These are phyloP conservation scores for Lepus townsendii DNA, from an alignment of 2,797 vertebrate species.

Conservation along the genomic window DNA sequence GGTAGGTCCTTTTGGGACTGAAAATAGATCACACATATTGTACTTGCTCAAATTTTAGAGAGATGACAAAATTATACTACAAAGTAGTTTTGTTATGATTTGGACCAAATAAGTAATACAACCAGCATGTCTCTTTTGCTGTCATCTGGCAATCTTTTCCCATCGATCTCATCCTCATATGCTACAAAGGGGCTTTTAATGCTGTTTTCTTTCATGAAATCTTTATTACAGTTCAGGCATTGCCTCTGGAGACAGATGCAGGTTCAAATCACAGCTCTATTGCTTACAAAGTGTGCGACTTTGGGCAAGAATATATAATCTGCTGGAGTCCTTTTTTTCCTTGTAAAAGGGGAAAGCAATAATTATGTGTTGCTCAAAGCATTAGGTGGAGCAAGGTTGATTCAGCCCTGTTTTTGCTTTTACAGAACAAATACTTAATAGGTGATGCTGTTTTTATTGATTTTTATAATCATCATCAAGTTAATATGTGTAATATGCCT, in stretches of 20 bases:
- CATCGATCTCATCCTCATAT: neutral
- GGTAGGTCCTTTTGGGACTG: neutral
- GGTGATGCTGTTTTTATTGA: neutral
- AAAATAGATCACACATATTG: neutral
- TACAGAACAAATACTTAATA: neutral
- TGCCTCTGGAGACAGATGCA: neutral
- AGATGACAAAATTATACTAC: slow-evolving; percentile 16
- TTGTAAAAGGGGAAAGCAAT: slow-evolving; percentile 13
- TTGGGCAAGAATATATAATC: slow-evolving; percentile 43
- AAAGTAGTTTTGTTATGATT: neutral
- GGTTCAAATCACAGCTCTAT: slow-evolving; percentile 42
- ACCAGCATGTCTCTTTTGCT: neutral
- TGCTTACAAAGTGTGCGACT: slow-evolving; percentile 17
- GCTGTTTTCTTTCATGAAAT: neutral
- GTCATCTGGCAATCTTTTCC: neutral
- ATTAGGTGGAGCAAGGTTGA: slow-evolving; percentile 28
- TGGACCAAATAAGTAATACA: neutral
- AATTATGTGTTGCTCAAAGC: slow-evolving; percentile 37
- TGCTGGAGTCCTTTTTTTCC: neutral
- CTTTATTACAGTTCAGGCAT: neutral
- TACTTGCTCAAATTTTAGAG: neutral
- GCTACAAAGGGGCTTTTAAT: neutral
- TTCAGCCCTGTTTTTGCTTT: neutral
- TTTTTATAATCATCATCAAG: neutral
- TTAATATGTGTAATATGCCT: neutral